Percentiles rank a stretch among this genome's conserved stretches.
Conservation (phyloP, 1,140 invertebrate genomes). For the Macrostomum lignano region DNA sequence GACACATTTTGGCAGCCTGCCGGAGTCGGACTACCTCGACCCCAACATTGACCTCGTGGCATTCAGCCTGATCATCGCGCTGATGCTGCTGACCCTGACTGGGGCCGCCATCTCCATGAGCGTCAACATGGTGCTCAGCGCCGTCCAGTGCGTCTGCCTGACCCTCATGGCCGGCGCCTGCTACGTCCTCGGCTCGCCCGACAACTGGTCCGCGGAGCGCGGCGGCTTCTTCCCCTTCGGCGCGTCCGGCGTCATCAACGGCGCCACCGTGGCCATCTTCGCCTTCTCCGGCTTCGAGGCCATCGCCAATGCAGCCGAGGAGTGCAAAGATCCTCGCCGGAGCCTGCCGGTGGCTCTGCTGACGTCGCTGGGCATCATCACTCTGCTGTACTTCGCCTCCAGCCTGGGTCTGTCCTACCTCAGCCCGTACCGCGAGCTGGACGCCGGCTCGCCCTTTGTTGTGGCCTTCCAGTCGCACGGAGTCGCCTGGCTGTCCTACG, state of each 20-base stretch:
- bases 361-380: conserved; percentile 46
- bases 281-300: conserved; percentile 19
- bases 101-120: conserved; percentile 44
- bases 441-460: conserved; percentile 8
- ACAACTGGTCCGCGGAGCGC: conserved; percentile 9
- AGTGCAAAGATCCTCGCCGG: conserved; percentile 43
- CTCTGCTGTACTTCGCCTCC: conserved; percentile 46
- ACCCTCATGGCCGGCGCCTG: conserved; percentile 34
- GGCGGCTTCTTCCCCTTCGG: conserved; percentile 16
- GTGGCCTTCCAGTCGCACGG: conserved; percentile 7
- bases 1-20: conserved; percentile 11
- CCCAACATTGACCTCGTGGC: conserved; percentile 50
- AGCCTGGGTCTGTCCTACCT: conserved; percentile 49
- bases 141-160: conserved; percentile 30
- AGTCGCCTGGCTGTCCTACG: conserved; percentile 4
- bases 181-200: conserved; percentile 10
- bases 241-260: conserved; percentile 11
- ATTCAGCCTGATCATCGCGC: conserved; percentile 27
- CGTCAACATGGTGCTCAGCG: conserved; percentile 48
- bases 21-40: conserved; percentile 15
- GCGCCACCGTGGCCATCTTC: conserved; percentile 14
- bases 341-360: conserved; percentile 53
- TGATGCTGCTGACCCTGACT: conserved; percentile 29
- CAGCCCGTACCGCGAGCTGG: conserved; percentile 36
- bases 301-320: conserved; percentile 66